Evolutionary conservation across 2,113 vertebrate species (phyloP), one percentile per base, ranked within the genome.

Genomic region (Caracal caracal): DNA sequence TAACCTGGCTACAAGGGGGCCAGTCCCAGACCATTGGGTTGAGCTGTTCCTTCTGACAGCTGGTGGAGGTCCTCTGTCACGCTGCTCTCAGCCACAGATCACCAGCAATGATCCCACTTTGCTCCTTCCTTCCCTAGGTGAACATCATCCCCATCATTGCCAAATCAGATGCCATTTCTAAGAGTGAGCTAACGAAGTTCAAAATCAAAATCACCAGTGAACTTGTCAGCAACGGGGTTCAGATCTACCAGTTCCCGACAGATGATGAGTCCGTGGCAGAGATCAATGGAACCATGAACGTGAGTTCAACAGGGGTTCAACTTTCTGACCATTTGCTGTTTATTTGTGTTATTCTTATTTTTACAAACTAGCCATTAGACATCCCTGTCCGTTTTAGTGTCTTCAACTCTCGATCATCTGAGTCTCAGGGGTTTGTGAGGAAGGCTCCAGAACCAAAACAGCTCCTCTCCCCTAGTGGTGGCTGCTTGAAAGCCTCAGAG

Each of bases 151-250:
- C 99, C 78, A 99, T 99, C 95, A 99, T 99, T 95, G 99, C 99
- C 97, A 99, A 99, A 98, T 99, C 99, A 6, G 99, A 99, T 91
- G 99, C 99, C 95, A 99, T 99, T 98, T 99, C 99, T 97, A 99
- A 99, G 98, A 99, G 99, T 22, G 99, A 99, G 97, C 98, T 99
- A 97, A 99, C 99, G 28, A 99, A 99, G 98, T 99, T 99, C 98
- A 99, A 99, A 98, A 99, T 99, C 91, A 99, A 99, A 98, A 99
- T 99, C 98, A 99, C 99, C 92, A 99, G 99, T 2, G 99, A 99
- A 94, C 98, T 99, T 79, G 99, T 99, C 98, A 99, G 99, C 99
- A 99, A 99, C 0, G 99, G 99, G 0, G 99, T 99, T 84, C 99
- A 99, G 98, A 99, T 99, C 98, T 99, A 99, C 98, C 99, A 99